Conservation (phyloP, 2,797 vertebrate species). For the Chrosomus eos region DNA sequence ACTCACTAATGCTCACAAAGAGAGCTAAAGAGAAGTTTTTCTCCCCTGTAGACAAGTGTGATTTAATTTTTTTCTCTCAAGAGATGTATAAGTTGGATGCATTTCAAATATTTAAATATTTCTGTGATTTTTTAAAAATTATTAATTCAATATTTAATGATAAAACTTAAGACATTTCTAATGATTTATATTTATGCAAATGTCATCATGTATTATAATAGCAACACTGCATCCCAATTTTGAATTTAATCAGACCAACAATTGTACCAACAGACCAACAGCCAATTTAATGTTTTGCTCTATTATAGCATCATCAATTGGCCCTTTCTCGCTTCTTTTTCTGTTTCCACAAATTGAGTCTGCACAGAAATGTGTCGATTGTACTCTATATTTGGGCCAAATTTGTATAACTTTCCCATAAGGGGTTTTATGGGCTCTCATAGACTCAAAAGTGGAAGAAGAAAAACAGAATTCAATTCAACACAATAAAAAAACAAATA, state of each 20-base stretch:
- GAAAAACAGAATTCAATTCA: background rate
- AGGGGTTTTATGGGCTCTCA: background rate
- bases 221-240: background rate
- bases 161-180: background rate
- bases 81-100: too few species aligned
- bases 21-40: background rate
- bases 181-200: background rate
- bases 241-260: background rate
- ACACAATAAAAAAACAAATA: background rate
- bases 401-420: background rate
- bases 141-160: background rate
- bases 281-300: background rate
- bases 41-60: too few species aligned
- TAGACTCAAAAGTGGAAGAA: background rate
- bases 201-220: background rate
- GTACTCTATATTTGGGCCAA: background rate
- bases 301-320: background rate
- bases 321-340: background rate
- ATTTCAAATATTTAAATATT: too few species aligned
- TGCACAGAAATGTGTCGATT: background rate
- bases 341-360: background rate
- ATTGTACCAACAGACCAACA: background rate
- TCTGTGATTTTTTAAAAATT: too few species aligned
- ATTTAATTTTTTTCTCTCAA: too few species aligned
- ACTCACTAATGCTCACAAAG: background rate